Evolutionary conservation across 2,888 invertebrate genomes (phyloP).

Genomic region (Drosophila antonietae): DNA sequence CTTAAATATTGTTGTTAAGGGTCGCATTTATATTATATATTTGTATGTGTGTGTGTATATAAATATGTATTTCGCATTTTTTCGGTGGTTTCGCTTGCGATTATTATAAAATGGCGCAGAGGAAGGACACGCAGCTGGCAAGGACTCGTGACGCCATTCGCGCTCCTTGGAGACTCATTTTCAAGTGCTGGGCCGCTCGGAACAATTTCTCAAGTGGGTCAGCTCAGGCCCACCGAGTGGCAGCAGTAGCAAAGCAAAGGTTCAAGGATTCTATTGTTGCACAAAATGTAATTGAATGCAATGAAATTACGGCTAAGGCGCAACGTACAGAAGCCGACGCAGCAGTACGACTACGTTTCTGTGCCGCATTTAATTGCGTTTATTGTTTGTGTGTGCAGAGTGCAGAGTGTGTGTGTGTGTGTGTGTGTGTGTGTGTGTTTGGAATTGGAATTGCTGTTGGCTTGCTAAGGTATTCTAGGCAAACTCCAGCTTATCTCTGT

Average conservation of each 20-base stretch:
- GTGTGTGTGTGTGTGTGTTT: neutral
- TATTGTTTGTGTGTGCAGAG: slow-evolving; percentile 35
- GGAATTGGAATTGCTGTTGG: slow-evolving; percentile 1
- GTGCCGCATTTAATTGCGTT: slow-evolving; percentile 68
- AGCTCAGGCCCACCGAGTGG: slow-evolving; percentile 27
- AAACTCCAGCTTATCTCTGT: neutral
- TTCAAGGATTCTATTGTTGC: slow-evolving; percentile 78
- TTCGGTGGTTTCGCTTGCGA: slow-evolving; percentile 68
- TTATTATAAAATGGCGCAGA: slow-evolving; percentile 74
- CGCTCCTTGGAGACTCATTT: slow-evolving; percentile 78
- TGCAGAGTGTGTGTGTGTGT: slow-evolving; percentile 4
- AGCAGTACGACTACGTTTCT: slow-evolving; percentile 23
- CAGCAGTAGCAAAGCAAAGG: slow-evolving; percentile 49
- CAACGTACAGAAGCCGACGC: slow-evolving; percentile 16
- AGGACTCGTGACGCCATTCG: slow-evolving; percentile 54
- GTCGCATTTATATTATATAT: slow-evolving; percentile 39
- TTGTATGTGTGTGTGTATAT: slow-evolving; percentile 2
- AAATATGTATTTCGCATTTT: slow-evolving; percentile 37
- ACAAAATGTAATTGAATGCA: slow-evolving; percentile 74
- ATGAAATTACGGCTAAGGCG: slow-evolving; percentile 53
- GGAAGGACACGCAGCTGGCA: slow-evolving; percentile 55
- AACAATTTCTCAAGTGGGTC: slow-evolving; percentile 73
- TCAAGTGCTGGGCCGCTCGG: slow-evolving; percentile 65
- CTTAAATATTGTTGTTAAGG: slow-evolving; percentile 65
- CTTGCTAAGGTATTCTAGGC: neutral